Evolutionary conservation across 2,888 invertebrate species (phyloP), one percentile per base, ranked within the genome.

Genomic region (Nephrocerus scutellatus): DNA sequence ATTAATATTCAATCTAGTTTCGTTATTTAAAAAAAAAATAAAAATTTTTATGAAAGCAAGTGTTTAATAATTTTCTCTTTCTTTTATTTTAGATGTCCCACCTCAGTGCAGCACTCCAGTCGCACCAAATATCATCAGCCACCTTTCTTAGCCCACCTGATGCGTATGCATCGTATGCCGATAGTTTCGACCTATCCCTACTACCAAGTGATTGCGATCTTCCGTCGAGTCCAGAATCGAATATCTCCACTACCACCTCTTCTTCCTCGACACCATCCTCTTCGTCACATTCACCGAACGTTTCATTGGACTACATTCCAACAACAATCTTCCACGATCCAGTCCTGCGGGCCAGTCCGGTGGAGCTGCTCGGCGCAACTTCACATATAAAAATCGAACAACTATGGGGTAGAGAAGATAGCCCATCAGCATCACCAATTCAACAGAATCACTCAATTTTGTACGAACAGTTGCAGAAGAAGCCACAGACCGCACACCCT

Each of bases 171-270:
- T 55, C 56, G 26, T 68, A 66, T 52, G 78, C 80, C 34, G 79
- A 81, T 54, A 76, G 74, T 51, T 82, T 82, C 63, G 82, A 82
- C 63, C 64, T 82, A 50, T 83, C 84, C 14, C 74, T 88, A 37
- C 74, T 87, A 57, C 82, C 83, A 52, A 74, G 75, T 35, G 74
- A 75, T 64, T 39, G 41, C 29, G 48, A 48, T 34, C 34, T 43
- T 15, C 42, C 74, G 74, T 38, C 74, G 76, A 47, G 63, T 36
- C 39, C 43, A 41, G 41, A 46, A 46, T 43, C 38, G 32, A 42
- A 76, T 23, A 74, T 75, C 15, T 71, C 74, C 19, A 55, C 60
- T 13, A 55, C 55, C 33, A 53, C 63, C 36, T 65, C 63, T 54
- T 29, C 26, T 9, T 10, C 18, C 25, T 28, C 28, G 19, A 14